Percentiles rank a stretch among this genome's conserved stretches.
Conservation (phyloP, 2,888 invertebrate genomes). For the Melanchra persicariae region DNA sequence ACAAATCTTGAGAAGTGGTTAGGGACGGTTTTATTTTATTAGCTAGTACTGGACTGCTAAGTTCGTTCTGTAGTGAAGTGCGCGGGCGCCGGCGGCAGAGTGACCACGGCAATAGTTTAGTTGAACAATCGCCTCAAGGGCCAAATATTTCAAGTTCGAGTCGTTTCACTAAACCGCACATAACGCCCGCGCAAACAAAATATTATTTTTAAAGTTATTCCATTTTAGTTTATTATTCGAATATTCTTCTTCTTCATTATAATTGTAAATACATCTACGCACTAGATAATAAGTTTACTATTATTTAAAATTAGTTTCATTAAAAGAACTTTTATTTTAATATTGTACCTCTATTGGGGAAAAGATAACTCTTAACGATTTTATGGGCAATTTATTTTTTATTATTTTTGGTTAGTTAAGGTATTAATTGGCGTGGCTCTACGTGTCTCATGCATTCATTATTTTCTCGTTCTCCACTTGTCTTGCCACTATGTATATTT, state of each 20-base stretch:
- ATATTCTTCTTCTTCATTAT: conserved; percentile 31
- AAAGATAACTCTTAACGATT: conserved; percentile 23
- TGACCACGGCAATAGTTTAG: not conserved
- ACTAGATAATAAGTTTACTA: conserved; percentile 57
- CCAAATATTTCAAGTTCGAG: not conserved
- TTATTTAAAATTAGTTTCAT: conserved; percentile 58
- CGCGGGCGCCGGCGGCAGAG: conserved; percentile 11
- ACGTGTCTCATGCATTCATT: conserved; percentile 8
- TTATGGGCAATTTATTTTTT: conserved; percentile 32
- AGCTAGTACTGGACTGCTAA: conserved; percentile 6
- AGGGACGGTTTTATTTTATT: conserved; percentile 16
- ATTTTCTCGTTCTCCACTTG: conserved; percentile 10
- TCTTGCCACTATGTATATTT: conserved; percentile 40
- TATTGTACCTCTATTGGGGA: conserved; percentile 60
- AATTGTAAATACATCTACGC: conserved; percentile 60
- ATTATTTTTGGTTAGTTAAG: conserved; percentile 17
- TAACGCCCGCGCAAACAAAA: conserved; percentile 11
- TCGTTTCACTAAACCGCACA: not conserved
- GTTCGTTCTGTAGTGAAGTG: conserved; percentile 1
- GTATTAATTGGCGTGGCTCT: not conserved
- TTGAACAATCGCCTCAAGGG: not conserved
- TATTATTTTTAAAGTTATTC: conserved; percentile 43
- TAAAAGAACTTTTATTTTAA: conserved; percentile 48
- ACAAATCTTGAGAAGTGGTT: conserved; percentile 11
- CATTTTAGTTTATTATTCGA: conserved; percentile 47